phyloP scores from a whole-genome alignment of 2,797 vertebrate species.

The Sebastes kiyomatsui region DNA sequence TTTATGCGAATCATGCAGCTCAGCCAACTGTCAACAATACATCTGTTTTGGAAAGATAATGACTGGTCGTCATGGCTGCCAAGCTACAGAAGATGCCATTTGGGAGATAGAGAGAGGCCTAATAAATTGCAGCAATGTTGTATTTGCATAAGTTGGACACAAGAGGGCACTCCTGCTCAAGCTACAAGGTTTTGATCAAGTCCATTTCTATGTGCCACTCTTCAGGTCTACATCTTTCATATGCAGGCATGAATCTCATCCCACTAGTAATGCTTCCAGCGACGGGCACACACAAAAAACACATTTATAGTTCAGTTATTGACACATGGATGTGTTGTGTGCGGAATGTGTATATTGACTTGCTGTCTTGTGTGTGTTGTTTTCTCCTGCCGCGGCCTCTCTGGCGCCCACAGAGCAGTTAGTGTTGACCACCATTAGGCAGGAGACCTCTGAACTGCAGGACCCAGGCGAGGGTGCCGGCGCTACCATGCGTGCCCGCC shows the following conservation, averaged over 20 bases:
- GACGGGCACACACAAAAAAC: constrained; percentile 30
- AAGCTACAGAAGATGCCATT: constrained; percentile 45
- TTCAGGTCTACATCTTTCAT: constrained; percentile 3
- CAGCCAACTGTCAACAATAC: constrained; percentile 39
- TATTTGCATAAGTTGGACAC: constrained; percentile 47
- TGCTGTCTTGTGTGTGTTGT: constrained; percentile 80
- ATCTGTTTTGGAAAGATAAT: constrained; percentile 71
- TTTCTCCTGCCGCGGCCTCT: constrained; percentile 71
- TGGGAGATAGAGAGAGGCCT: constrained; percentile 45
- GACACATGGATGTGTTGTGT: constrained; percentile 43
- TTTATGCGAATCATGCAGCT: constrained; percentile 16
- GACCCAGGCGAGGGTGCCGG: constrained; percentile 75
- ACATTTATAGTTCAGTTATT: constrained; percentile 25
- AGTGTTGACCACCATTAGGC: constrained; percentile 88
- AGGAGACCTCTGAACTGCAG: constrained; percentile 80
- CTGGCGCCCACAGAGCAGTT: constrained; percentile 84
- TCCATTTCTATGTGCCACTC: constrained; percentile 2
- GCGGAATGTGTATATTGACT: constrained; percentile 66
- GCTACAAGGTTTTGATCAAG: not conserved
- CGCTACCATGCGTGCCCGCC: constrained; percentile 79
- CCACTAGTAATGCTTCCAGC: constrained; percentile 6
- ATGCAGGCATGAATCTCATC: constrained; percentile 21
- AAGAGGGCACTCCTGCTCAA: constrained; percentile 58
- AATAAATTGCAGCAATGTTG: constrained; percentile 18
- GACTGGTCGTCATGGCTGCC: constrained; percentile 59